Conservation (phyloP, 2,113 vertebrate genomes). For the Procavia capensis region DNA sequence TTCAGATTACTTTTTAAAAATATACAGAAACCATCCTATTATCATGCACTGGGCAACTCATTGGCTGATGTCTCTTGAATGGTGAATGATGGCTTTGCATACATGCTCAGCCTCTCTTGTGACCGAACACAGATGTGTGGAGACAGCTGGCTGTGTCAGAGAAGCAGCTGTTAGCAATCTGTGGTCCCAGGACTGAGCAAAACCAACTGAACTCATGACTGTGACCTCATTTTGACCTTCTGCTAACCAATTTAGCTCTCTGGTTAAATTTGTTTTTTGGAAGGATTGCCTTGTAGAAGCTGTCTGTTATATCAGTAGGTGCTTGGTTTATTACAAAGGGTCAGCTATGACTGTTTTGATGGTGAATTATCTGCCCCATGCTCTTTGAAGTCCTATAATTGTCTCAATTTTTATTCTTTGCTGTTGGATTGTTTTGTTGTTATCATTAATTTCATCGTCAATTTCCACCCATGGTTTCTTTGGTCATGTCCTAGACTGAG, state of each 20-base stretch:
- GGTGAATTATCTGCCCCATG: background rate
- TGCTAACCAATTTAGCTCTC: constrained; percentile 41
- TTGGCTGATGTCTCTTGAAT: background rate
- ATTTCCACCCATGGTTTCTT: constrained; percentile 12
- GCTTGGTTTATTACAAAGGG: background rate
- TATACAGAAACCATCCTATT: background rate
- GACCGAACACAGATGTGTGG: constrained; percentile 62
- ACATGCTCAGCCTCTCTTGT: background rate
- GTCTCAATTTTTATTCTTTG: background rate
- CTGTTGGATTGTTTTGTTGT: background rate
- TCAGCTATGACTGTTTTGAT: constrained; percentile 15
- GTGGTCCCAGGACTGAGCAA: background rate
- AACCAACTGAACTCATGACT: background rate
- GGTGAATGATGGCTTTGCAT: background rate
- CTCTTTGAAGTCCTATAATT: background rate
- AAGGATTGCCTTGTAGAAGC: background rate
- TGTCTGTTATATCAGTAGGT: background rate
- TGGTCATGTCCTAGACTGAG: background rate
- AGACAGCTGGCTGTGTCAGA: constrained; percentile 46
- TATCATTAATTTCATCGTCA: background rate
- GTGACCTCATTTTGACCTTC: constrained; percentile 49
- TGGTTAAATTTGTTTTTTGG: constrained; percentile 46
- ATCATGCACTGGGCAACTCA: background rate
- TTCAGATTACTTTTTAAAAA: background rate
- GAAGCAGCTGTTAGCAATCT: constrained; percentile 40